A percentile compares a stretch with the other conserved stretches of the same genome.
Evolutionary conservation across 2,797 vertebrate species (phyloP).

Genomic region (Gymnodraco acuticeps): DNA sequence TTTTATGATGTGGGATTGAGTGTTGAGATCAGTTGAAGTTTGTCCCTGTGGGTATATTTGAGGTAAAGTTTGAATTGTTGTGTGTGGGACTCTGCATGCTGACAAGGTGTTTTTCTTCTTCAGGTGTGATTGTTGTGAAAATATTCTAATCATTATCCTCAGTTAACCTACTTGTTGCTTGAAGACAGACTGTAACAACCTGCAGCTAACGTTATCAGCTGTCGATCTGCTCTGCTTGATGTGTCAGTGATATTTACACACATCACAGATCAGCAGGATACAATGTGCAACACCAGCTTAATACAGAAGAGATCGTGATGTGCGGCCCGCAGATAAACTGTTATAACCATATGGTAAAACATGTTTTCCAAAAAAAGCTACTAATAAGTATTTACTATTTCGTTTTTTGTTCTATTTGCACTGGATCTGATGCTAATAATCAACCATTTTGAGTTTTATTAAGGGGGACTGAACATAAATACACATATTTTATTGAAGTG

Average conservation of each 20-base stretch:
- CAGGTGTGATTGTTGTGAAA: constrained; percentile 77
- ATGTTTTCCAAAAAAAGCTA: too few relatives aligned
- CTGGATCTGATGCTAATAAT: not conserved
- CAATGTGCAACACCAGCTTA: not conserved
- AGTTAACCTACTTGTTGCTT: constrained; percentile 22
- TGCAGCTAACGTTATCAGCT: constrained; percentile 37
- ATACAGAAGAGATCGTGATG: not conserved
- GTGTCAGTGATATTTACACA: not conserved
- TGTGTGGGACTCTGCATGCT: constrained; percentile 52
- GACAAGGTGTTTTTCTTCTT: constrained; percentile 64
- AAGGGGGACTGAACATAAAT: not conserved
- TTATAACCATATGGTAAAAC: too few relatives aligned
- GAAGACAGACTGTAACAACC: constrained; percentile 58
- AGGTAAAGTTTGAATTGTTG: constrained; percentile 9
- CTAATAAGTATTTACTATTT: not conserved
- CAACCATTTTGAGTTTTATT: not conserved
- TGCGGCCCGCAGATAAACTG: too few relatives aligned
- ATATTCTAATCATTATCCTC: constrained; percentile 63
- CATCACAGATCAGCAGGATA: constrained; percentile 3
- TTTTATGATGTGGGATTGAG: not conserved
- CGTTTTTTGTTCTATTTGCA: not conserved
- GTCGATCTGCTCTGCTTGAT: constrained; percentile 3
- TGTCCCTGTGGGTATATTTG: not conserved
- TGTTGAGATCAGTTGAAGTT: not conserved
- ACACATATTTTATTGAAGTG: not conserved